These are phyloP conservation scores for Oscheius myriophilus DNA, from an alignment of 2,888 invertebrate genomes.

Conservation along the genomic window DNA sequence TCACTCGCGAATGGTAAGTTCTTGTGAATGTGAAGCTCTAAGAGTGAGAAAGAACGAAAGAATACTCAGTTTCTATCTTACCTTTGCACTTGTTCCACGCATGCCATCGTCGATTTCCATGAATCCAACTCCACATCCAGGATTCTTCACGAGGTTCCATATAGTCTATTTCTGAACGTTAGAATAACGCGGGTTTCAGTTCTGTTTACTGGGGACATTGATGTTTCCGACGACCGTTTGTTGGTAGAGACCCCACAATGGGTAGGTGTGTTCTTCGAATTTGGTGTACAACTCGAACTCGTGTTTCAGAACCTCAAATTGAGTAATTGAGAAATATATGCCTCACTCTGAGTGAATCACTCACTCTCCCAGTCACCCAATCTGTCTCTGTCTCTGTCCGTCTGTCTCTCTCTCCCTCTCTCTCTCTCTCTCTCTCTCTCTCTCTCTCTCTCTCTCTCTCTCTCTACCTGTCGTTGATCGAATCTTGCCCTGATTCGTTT, in stretches of 20 bases:
- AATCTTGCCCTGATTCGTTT: slow-evolving; percentile 46
- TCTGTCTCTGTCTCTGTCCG: no score
- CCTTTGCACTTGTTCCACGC: slow-evolving; percentile 60
- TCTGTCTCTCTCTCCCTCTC: no score
- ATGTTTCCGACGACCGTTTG: slow-evolving; percentile 56
- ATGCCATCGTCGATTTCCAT: slow-evolving; percentile 61
- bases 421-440: no score
- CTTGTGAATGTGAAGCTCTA: no score
- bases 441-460: background rate
- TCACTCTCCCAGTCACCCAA: no score
- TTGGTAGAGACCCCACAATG: slow-evolving; percentile 57
- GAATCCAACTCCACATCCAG: slow-evolving; percentile 64
- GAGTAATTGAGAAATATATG: background rate
- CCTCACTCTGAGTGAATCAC: background rate
- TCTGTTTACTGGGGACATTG: slow-evolving; percentile 54
- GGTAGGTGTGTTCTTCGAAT: slow-evolving; percentile 54
- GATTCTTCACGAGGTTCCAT: slow-evolving; percentile 58
- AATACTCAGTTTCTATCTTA: slow-evolving; percentile 15
- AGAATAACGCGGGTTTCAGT: background rate
- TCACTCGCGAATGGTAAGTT: no score
- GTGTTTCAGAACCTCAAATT: slow-evolving; percentile 40
- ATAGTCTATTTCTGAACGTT: slow-evolving; percentile 53
- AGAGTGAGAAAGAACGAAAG: no score
- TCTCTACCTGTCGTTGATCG: slow-evolving; percentile 40
- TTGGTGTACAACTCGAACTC: slow-evolving; percentile 53